A percentile compares a stretch with the other conserved stretches of the same genome.
These are phyloP conservation scores for Lepidocolaptes lacrymiger DNA, from an alignment of 2,797 vertebrate species.

Conservation along the genomic window DNA sequence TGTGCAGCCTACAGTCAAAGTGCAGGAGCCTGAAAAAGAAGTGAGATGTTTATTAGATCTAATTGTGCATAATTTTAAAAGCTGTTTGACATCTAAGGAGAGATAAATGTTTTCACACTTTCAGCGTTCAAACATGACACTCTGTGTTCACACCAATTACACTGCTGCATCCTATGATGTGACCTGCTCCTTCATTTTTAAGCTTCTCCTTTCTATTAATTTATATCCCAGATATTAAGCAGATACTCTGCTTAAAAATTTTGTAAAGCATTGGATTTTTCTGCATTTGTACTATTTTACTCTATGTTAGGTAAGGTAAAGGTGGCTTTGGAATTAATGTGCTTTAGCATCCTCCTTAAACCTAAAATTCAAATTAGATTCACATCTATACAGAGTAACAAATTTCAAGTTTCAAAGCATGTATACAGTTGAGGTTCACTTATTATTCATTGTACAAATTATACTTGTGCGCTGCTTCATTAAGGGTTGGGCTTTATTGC, in stretches of 20 bases:
- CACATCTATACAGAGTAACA: not conserved
- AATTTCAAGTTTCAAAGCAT: not conserved
- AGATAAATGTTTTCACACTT: constrained; percentile 84
- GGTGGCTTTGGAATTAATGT: not conserved
- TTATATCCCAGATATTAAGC: not conserved
- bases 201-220: not conserved
- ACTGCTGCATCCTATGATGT: constrained; percentile 75
- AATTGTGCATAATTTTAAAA: constrained; percentile 61
- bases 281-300: not conserved
- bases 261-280: not conserved
- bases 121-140: constrained; percentile 76
- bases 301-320: not conserved
- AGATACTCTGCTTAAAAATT: not conserved
- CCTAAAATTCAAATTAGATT: not conserved
- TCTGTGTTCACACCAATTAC: constrained; percentile 82
- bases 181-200: constrained; percentile 68
- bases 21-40: constrained; percentile 40
- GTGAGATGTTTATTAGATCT: constrained; percentile 57
- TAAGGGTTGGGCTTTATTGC: not conserved
- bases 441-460: constrained; percentile 19
- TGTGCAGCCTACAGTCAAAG: not conserved
- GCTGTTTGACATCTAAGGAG: constrained; percentile 54
- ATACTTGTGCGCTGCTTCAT: not conserved
- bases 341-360: not conserved
- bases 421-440: not conserved